Base-by-base conservation (phyloP, 2,888 invertebrate species). In the Amblyjoppa fuscipennis region DNA sequence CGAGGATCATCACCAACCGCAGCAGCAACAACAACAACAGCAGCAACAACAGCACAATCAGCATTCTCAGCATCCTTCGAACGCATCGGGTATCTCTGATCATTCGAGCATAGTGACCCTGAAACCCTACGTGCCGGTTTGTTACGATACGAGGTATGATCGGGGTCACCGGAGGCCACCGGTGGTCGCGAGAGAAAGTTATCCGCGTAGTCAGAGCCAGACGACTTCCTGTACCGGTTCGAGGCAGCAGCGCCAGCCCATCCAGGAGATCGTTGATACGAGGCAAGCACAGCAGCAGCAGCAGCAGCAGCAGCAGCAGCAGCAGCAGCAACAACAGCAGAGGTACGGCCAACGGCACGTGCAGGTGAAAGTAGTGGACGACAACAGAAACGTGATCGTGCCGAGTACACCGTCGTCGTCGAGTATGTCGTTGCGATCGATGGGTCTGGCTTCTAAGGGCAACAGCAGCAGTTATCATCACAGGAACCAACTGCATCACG, bases 311-410 rank as follows among this genome's bases (percentile, higher is more conserved):
- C 86, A 82, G 7, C 80, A 77, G n/a, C 84, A 81, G 41, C 86
- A 83, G 9, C 81, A 20, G 20, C 84, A 81, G 41, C 86, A 83
- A 5, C 81, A 81, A 31, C 85, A 83, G 11, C 86, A 85, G 61
- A 86, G 90, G 86, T 91, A 92, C 77, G 89, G 88, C 92, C 90
- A 94, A 87, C 94, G 91, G 90, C 94, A 90, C 93, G 93, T 95
- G 95, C 93, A 93, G 88, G 94, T 94, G 95, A 91, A 95, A 95
- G 89, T 94, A 95, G 91, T 96, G 94, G 91, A 96, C 88, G 93
- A 93, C 90, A 93, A 94, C 90, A 92, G 93, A 74, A 94, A 94
- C 90, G 91, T 93, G 80, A 89, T 93, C 59, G 87, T 90, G 86
- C 90, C 90, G 82, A 85, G 28, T 25, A 16, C 69, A 11, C 6